These are phyloP conservation scores for Gymnothorax reevesii DNA, from an alignment of 2,797 vertebrate species.

Conservation along the genomic window DNA sequence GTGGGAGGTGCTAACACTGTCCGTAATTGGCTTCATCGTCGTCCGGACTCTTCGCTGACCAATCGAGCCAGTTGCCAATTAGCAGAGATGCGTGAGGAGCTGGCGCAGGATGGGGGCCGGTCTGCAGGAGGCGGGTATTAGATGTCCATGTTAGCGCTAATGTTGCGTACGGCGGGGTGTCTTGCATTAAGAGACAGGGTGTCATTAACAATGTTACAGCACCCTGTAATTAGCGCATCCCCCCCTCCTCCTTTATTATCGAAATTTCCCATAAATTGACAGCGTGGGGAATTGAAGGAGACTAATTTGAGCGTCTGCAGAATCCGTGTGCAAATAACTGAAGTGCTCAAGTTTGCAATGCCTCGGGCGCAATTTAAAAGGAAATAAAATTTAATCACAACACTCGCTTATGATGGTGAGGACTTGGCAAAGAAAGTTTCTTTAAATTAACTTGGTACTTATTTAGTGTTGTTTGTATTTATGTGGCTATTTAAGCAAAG, in stretches of 20 bases:
- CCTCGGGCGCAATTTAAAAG: not conserved
- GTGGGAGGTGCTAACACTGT: slow-evolving; percentile 58
- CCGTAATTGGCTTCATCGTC: slow-evolving; percentile 69
- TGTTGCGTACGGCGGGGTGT: slow-evolving; percentile 66
- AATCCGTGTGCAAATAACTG: not conserved
- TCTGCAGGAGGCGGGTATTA: slow-evolving; percentile 71
- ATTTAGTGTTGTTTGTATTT: slow-evolving; percentile 2
- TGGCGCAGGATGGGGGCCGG: slow-evolving; percentile 39
- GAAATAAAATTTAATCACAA: slow-evolving; percentile 4
- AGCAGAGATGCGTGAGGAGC: slow-evolving; percentile 54
- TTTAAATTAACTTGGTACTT: not conserved
- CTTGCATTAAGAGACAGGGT: slow-evolving; percentile 65
- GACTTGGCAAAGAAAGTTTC: not conserved
- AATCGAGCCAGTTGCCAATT: slow-evolving; percentile 70
- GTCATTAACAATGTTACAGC: slow-evolving; percentile 70
- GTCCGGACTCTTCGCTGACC: slow-evolving; percentile 66
- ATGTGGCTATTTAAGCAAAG: not conserved
- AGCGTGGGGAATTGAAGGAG: slow-evolving; percentile 16
- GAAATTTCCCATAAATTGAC: slow-evolving; percentile 21
- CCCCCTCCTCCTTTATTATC: slow-evolving; percentile 61
- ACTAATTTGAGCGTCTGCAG: not conserved
- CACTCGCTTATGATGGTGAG: not conserved
- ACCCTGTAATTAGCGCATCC: slow-evolving; percentile 74
- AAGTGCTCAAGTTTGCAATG: not conserved
- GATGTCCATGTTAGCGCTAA: slow-evolving; percentile 79